Evolutionary conservation across 2,113 vertebrate species (phyloP), one percentile per base, ranked within the genome.

Genomic region (Pseudorhombus dupliciocellatus): DNA sequence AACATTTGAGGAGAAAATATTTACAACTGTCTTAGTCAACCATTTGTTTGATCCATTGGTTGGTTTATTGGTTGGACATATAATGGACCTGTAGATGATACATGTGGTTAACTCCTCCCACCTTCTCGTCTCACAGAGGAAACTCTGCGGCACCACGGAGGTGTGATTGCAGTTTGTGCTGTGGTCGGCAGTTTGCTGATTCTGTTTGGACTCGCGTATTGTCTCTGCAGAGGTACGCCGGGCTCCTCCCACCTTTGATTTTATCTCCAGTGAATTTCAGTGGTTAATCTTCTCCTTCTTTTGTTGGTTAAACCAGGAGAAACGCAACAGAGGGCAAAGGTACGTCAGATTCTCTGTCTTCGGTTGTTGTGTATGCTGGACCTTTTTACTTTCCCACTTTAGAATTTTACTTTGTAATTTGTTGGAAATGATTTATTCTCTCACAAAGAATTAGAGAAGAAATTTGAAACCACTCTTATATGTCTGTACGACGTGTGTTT

Each of bases 141-240:
- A 48, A 1, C 0, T 3, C 1, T 4, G 0, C 70, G 79, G 16
- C 0, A 0, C 0, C 75, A 64, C 12, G 0, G 0, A 0, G 4
- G 4, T 1, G 0, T 14, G 26, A 0, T 50, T 8, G 0, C 0
- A 5, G 0, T 21, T 5, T 0, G 0, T 5, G 0, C 0, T 0
- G 0, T 0, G 10, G 0, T 2, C 8, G 0, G 1, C 0, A 0
- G 1, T 44, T 16, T 18, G 4, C 0, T 5, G 0, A 0, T 20
- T 1, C 0, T 0, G 0, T 0, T 0, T n/a, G 9, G 0, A 2
- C 0, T 75, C 0, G 0, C 4, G 1, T 0, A 2, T 6, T 59
- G 1, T 1, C 0, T 20, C 0, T 50, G 0, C 10, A 26, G 0
- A 64, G 53, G 81, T 80, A 88, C 0, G 79, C 1, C 44, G 10